Base-by-base conservation (phyloP, 2,888 invertebrate genomes). In the Lochmaea capreae region DNA sequence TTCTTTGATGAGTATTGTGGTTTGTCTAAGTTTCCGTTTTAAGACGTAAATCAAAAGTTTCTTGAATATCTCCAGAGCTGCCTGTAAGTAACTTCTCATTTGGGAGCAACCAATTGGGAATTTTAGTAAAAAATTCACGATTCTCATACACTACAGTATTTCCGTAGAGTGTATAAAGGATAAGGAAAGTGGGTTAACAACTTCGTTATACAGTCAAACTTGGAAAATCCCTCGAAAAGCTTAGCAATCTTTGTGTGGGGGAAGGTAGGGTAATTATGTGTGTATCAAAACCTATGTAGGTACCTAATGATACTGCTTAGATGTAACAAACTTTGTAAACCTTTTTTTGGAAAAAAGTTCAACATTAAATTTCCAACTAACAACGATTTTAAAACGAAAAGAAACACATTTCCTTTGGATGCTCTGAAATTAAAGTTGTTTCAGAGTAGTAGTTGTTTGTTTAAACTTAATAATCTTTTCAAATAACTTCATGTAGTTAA, bases 111-210 rank as follows among this genome's bases (percentile, higher is more conserved):
- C 69, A 62, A 69, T 62, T 52, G 69, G 62, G 69, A 69, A 69
- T 69, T 69, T 69, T 52, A 22, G 69, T 69, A 62, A 69, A 69
- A 69, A 69, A 69, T 69, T 62, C 69, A 69, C 69, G 69, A 69
- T 18, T 63, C 62, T 18, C 43, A 63, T 63, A 62, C 62, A 10
- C 62, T 33, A 62, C 39, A 39, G 61, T 52, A 61, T 62, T 46
- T 69, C 16, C 62, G 12, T 26, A n/a, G 16, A 33, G 49, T 49
- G 18, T 63, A 63, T 43, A 52, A 69, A 68, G 61, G 69, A 69
- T 39, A 42, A 39, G 39, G 52, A 52, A 67, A 62, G 49, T 49
- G 52, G 69, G 49, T 69, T 52, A 69, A 69, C 68, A 68, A 61
- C 69, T 62, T 52, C 26, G 61, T 52, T 62, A 54, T 52, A 63